A percentile compares a stretch with the other conserved stretches of the same genome.
These are phyloP conservation scores for Heliconius charithonia DNA, from an alignment of 2,888 invertebrate genomes.

Conservation along the genomic window DNA sequence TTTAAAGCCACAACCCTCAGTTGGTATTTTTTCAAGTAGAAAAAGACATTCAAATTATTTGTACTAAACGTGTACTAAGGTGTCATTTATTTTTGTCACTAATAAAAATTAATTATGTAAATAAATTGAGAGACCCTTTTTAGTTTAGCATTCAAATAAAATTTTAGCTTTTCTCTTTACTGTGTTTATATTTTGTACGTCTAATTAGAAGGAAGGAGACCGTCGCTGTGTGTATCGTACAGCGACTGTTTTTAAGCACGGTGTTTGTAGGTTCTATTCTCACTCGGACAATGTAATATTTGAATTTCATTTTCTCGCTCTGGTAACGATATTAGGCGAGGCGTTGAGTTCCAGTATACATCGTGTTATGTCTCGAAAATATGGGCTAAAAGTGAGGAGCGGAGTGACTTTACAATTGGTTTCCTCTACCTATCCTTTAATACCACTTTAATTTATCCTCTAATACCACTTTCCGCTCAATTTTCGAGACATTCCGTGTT, in stretches of 20 bases:
- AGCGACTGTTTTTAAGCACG: not conserved
- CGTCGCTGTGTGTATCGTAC: not conserved
- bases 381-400: too few relatives aligned
- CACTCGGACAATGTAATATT: too few relatives aligned
- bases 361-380: too few relatives aligned
- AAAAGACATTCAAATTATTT: not conserved
- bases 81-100: slow-evolving; percentile 16
- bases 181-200: not conserved
- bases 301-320: too few relatives aligned
- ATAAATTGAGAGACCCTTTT: slow-evolving; percentile 4
- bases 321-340: too few relatives aligned
- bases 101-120: slow-evolving; percentile 10
- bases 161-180: not conserved
- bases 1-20: not conserved
- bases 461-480: too few relatives aligned
- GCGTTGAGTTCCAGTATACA: too few relatives aligned
- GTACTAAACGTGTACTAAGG: not conserved
- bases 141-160: not conserved
- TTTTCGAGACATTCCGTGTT: too few relatives aligned
- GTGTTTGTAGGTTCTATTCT: not conserved
- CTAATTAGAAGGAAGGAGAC: not conserved
- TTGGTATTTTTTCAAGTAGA: not conserved
- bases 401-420: too few relatives aligned
- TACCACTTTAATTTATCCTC: too few relatives aligned
- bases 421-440: too few relatives aligned